Base-by-base conservation (phyloP, 2,888 invertebrate species). In the Ptychoptera albimana region DNA sequence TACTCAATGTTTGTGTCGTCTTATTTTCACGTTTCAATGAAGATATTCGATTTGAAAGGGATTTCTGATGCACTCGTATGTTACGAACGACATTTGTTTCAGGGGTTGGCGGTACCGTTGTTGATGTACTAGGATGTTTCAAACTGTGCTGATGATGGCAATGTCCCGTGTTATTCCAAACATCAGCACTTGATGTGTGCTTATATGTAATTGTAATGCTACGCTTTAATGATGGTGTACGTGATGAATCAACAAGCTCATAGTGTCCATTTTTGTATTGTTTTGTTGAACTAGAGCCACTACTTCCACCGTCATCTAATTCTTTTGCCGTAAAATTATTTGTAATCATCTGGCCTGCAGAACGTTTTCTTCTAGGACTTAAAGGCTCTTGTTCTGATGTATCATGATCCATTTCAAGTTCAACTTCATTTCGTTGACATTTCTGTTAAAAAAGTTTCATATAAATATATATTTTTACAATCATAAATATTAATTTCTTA, bases 1-100 rank as follows among this genome's bases (percentile, higher is more conserved):
- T 76, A 39, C 85, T 85, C 42, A 89, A 63, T 0, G 88, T 89
- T 60, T 87, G 86, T 7, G 88, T 85, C 0, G 89, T 87, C 67
- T 89, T 89, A 1, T 82, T 83, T 56, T 87, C 88, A 37, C 85
- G 67, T 40, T 83, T 72, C 46, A 79, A 67, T 1, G 79, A 79
- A 0, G 80, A 79, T 0, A 80, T 78, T 45, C 80, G 56, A 56
- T 61, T 64, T 46, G 64, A 60, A 36, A 64, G 52, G 37, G 63
- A 63, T 51, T 64, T 64, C 43, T 55, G 54, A 49, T 60, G 51
- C 30, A 49, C 46, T 39, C 56, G 53, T 38, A 57, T 60, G 37
- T 55, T 54, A 32, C 32, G 31, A 45, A 50, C 8, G 50, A 47
- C 2, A 50, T 48, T 32, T 11, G n/a, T 32, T 15, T 41, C 40